Evolutionary conservation across 1,140 invertebrate species (phyloP).

Genomic region (Tribolium madens): DNA sequence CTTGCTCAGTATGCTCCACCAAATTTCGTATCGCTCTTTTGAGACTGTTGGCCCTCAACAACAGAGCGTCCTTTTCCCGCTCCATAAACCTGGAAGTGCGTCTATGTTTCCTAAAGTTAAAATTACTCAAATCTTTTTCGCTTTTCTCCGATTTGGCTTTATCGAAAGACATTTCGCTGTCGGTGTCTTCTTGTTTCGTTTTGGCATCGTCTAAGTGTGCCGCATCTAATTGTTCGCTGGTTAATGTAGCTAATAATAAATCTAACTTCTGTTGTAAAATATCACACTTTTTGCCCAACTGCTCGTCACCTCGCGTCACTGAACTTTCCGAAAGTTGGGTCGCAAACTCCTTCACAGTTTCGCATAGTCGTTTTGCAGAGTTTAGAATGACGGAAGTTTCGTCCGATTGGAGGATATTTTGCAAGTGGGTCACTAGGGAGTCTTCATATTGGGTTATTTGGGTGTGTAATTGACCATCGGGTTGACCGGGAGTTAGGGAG

Average conservation of each 20-base stretch:
- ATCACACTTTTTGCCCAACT: slow-evolving; percentile 77
- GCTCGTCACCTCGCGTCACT: slow-evolving; percentile 72
- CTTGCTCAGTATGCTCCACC: slow-evolving; percentile 83
- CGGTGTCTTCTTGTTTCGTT: slow-evolving; percentile 60
- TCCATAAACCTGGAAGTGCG: slow-evolving; percentile 65
- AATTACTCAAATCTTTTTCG: slow-evolving; percentile 64
- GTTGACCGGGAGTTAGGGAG: slow-evolving; percentile 68
- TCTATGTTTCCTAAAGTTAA: slow-evolving; percentile 63
- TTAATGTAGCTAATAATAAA: slow-evolving; percentile 78
- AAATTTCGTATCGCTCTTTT: slow-evolving; percentile 88
- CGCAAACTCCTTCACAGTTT: slow-evolving; percentile 85
- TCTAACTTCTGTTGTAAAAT: slow-evolving; percentile 83
- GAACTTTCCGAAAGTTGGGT: slow-evolving; percentile 72
- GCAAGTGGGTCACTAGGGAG: slow-evolving; percentile 83
- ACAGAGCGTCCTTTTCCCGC: slow-evolving; percentile 69
- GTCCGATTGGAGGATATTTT: slow-evolving; percentile 89
- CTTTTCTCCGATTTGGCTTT: slow-evolving; percentile 60
- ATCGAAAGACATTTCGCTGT: slow-evolving; percentile 64
- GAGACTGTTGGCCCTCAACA: slow-evolving; percentile 81
- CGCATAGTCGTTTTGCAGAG: slow-evolving; percentile 85
- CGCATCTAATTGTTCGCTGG: slow-evolving; percentile 68
- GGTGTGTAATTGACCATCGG: slow-evolving; percentile 67
- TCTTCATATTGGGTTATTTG: slow-evolving; percentile 81
- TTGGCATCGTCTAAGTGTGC: slow-evolving; percentile 57
- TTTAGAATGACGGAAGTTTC: slow-evolving; percentile 80